Conservation (phyloP, 2,113 vertebrate genomes). For the Pipra filicauda region DNA sequence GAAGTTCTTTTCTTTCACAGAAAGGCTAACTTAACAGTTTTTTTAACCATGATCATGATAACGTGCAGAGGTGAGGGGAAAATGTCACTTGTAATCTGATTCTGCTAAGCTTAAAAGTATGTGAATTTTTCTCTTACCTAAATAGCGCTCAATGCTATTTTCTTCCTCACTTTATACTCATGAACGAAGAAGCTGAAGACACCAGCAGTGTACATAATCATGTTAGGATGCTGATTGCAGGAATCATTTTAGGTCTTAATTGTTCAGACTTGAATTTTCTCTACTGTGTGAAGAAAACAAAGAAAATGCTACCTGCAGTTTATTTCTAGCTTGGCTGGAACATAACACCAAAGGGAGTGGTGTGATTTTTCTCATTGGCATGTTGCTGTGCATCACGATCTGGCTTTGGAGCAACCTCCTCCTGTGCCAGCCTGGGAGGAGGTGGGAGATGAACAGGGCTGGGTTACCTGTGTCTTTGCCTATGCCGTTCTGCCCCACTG, state of each 20-base stretch:
- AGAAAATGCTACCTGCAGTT: not conserved
- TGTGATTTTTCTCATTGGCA: not conserved
- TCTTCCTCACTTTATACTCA: not conserved
- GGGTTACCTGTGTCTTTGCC: not conserved
- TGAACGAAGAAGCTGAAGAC: not conserved
- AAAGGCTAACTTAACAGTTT: not conserved
- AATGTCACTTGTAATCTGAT: not conserved
- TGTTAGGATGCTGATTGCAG: not conserved
- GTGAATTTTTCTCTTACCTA: not conserved
- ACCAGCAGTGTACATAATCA: fast-evolving
- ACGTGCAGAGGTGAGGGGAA: not conserved
- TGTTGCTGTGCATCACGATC: not conserved
- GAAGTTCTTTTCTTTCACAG: not conserved
- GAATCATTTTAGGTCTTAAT: not conserved
- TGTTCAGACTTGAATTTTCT: not conserved
- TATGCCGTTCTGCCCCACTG: not conserved
- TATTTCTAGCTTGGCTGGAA: not conserved
- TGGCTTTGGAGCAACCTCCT: not conserved
- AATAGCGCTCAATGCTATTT: not conserved
- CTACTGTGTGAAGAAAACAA: not conserved
- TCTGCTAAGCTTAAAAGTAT: not conserved
- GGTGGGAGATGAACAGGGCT: not conserved
- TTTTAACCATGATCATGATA: not conserved
- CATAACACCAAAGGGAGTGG: not conserved
- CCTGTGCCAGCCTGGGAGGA: not conserved